phyloP scores from a whole-genome alignment of 2,888 invertebrate species.

The Cacoxenus indagator region DNA sequence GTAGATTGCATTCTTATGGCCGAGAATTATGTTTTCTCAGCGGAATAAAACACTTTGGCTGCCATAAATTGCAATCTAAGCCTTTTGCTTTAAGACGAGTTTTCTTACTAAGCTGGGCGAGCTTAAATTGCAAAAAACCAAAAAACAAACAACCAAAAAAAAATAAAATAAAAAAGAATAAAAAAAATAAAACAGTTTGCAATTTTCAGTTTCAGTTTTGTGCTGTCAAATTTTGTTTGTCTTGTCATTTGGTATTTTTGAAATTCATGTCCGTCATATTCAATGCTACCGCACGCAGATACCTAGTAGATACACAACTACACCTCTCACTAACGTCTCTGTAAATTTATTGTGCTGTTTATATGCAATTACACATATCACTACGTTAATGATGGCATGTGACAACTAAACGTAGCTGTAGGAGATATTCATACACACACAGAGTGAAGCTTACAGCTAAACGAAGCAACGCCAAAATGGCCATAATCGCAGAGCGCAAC shows the following conservation, averaged over 20 bases:
- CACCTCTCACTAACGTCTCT: too few species aligned
- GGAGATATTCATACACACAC: neutral
- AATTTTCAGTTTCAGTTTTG: too few species aligned
- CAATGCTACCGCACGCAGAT: neutral
- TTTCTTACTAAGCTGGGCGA: too few species aligned
- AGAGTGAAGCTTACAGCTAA: neutral
- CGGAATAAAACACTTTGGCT: conserved; percentile 16
- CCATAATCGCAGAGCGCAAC: conserved; percentile 11
- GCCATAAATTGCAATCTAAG: conserved; percentile 3
- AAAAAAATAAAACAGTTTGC: too few species aligned
- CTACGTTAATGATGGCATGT: conserved; percentile 63
- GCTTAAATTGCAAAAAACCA: too few species aligned
- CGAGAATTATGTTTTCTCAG: conserved; percentile 18
- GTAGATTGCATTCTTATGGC: conserved; percentile 14
- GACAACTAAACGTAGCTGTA: conserved; percentile 55
- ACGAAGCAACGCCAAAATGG: neutral
- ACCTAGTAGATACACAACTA: too few species aligned
- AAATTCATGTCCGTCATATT: conserved; percentile 2
- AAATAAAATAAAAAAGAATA: too few species aligned
- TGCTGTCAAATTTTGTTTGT: conserved; percentile 17
- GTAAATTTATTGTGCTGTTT: conserved; percentile 22
- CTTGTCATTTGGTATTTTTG: conserved; percentile 12
- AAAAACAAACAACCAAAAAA: too few species aligned
- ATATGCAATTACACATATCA: conserved; percentile 59
- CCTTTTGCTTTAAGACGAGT: neutral